These are phyloP conservation scores for Megaceryle maxima DNA, from an alignment of 2,113 vertebrate species.

Conservation along the genomic window DNA sequence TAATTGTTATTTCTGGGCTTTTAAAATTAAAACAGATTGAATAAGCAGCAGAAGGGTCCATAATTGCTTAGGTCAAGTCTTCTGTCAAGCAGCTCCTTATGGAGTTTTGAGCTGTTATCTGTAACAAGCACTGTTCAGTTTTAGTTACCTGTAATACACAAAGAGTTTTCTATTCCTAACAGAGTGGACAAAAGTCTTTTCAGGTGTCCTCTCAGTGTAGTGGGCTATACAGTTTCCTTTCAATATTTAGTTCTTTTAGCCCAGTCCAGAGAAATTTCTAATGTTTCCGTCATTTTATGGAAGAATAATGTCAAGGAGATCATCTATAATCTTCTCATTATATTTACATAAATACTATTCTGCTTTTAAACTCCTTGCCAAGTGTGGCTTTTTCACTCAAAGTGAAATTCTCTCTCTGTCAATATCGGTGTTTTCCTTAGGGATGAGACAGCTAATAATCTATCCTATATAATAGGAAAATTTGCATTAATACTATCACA, in stretches of 20 bases:
- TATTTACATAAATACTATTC: conserved; percentile 43
- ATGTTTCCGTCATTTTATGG: neutral
- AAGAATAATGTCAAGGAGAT: neutral
- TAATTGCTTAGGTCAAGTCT: neutral
- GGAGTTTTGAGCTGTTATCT: neutral
- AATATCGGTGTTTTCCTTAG: conserved; percentile 36
- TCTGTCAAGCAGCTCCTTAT: neutral
- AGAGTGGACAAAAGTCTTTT: neutral
- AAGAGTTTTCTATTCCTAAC: neutral
- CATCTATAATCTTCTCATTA: conserved; percentile 33
- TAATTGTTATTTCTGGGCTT: neutral
- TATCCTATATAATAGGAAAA: conserved; percentile 17
- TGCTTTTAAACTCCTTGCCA: conserved; percentile 39
- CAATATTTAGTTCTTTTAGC: neutral
- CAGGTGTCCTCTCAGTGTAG: neutral
- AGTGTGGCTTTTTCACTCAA: neutral
- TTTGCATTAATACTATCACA: conserved; percentile 31
- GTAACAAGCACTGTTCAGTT: neutral
- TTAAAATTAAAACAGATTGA: neutral
- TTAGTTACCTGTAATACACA: neutral
- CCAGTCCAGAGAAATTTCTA: neutral
- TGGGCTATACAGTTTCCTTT: neutral
- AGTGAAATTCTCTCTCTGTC: conserved; percentile 36
- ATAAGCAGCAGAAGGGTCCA: neutral
- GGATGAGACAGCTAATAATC: conserved; percentile 43